Base-by-base conservation (phyloP, 2,797 vertebrate species). In the Myotis findleyi region DNA sequence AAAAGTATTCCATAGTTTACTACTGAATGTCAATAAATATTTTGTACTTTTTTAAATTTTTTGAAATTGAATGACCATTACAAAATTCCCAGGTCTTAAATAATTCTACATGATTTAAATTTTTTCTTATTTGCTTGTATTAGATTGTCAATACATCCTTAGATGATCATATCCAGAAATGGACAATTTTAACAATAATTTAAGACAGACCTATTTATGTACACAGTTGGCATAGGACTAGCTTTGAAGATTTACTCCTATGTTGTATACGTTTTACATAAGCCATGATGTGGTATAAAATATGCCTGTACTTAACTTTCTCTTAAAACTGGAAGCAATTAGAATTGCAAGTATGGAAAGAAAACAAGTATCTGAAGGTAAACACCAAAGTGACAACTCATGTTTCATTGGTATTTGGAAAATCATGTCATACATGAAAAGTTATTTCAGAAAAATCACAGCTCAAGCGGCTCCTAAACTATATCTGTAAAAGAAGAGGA, bases 81-180 rank as follows among this genome's bases (percentile, higher is more conserved):
- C 76, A 76, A 87, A 86, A 86, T 89, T 71, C 73, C 5, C 6
- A 25, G 38, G 38, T 73, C 53, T 95, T 83, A 77, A 94, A 90
- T 38, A 62, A 72, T 79, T n/a, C 57, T 75, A n/a, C 30, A 92
- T n/a, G 51, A 77, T 53, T 91, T 69, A 23, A 64, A 17, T 41
- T 36, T 86, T 89, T 90, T 71, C 53, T 68, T 82, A 57, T 44
- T 86, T 87, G 23, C 27, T 76, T 80, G 36, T 89, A 21, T 59
- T 79, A 64, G 17, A 27, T 79, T 73, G 7, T 27, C 44, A 82
- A 55, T 87, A 62, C 23, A 59, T 87, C 53, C 21, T 77, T 77
- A 41, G 44, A 23, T 14, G 62, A 14, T 7, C 18, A 17, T 90
- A 88, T 59, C 36, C 59, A 87, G n/a, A 91, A 89, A 93, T 23